A percentile compares a stretch with the other conserved stretches of the same genome.
Evolutionary conservation across 53 echinoderm and acorn worm genomes (phyloP).

Genomic region (Temnopleurus reevesii): DNA sequence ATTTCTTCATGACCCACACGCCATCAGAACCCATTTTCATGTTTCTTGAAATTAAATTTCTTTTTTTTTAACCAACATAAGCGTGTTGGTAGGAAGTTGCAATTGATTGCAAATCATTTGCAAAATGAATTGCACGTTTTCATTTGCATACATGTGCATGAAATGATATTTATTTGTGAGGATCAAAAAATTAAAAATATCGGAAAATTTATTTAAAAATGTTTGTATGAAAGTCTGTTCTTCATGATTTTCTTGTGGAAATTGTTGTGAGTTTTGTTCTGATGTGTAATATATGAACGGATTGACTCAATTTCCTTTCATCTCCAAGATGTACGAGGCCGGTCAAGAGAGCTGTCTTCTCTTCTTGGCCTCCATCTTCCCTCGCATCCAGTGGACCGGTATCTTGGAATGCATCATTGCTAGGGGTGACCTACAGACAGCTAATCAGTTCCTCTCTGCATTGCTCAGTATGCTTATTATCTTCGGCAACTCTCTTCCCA

Average conservation of each 20-base stretch:
- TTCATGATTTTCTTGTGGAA: not conserved
- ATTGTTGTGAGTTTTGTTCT: not conserved
- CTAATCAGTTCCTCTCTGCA: constrained; percentile 75
- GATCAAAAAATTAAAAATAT: too few relatives aligned
- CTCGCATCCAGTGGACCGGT: constrained; percentile 76
- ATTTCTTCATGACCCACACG: too few relatives aligned
- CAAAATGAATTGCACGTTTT: too few relatives aligned
- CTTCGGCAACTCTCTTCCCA: constrained; percentile 72
- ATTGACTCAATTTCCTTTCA: not conserved
- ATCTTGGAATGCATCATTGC: constrained; percentile 59
- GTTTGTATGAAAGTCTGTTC: too few relatives aligned
- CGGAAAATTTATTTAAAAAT: too few relatives aligned
- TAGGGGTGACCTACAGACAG: constrained; percentile 46
- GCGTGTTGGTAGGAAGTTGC: too few relatives aligned
- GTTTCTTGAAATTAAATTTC: too few relatives aligned
- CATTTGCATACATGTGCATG: too few relatives aligned
- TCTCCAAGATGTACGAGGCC: constrained; percentile 76
- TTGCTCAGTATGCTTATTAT: constrained; percentile 85
- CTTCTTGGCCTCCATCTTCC: constrained; percentile 85
- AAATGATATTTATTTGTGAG: too few relatives aligned
- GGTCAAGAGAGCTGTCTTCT: constrained; percentile 66
- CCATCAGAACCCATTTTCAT: too few relatives aligned
- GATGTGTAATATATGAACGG: not conserved
- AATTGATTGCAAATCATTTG: too few relatives aligned
- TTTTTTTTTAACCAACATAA: too few relatives aligned